Evolutionary conservation across 2,888 invertebrate genomes (phyloP).

Genomic region (Epiperipatus broadwayi): DNA sequence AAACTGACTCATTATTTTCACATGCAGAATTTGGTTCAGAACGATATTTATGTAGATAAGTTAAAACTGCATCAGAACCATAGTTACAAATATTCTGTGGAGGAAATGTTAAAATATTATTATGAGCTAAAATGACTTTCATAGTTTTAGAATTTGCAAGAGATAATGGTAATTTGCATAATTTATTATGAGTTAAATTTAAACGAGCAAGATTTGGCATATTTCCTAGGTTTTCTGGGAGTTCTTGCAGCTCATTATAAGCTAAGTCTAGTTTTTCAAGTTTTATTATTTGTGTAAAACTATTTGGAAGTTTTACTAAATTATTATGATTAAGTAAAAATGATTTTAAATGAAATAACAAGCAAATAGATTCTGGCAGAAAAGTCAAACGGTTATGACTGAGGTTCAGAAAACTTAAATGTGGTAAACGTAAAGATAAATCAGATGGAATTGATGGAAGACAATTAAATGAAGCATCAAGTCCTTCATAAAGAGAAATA

Average conservation of each 20-base stretch:
- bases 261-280: slow-evolving; percentile 27
- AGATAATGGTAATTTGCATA: slow-evolving; percentile 23
- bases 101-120: slow-evolving; percentile 22
- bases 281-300: slow-evolving; percentile 24
- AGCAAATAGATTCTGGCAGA: slow-evolving; percentile 26
- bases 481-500: slow-evolving; percentile 26
- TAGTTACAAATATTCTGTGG: slow-evolving; percentile 24
- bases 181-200: slow-evolving; percentile 25
- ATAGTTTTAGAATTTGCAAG: slow-evolving; percentile 22
- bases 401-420: slow-evolving; percentile 25
- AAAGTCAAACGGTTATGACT: slow-evolving; percentile 24
- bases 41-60: slow-evolving; percentile 21
- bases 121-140: slow-evolving; percentile 23
- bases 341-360: slow-evolving; percentile 26
- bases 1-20: slow-evolving; percentile 20
- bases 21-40: slow-evolving; percentile 10
- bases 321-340: slow-evolving; percentile 24
- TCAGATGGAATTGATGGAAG: slow-evolving; percentile 25
- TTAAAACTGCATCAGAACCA: slow-evolving; percentile 23
- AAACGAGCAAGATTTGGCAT: slow-evolving; percentile 24
- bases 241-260: slow-evolving; percentile 22
- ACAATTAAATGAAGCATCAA: slow-evolving; percentile 26
- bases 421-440: slow-evolving; percentile 26
- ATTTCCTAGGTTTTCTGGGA: slow-evolving; percentile 24
- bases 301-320: slow-evolving; percentile 22